phyloP scores from a whole-genome alignment of 2,113 vertebrate species.

The Psittacus erithacus region DNA sequence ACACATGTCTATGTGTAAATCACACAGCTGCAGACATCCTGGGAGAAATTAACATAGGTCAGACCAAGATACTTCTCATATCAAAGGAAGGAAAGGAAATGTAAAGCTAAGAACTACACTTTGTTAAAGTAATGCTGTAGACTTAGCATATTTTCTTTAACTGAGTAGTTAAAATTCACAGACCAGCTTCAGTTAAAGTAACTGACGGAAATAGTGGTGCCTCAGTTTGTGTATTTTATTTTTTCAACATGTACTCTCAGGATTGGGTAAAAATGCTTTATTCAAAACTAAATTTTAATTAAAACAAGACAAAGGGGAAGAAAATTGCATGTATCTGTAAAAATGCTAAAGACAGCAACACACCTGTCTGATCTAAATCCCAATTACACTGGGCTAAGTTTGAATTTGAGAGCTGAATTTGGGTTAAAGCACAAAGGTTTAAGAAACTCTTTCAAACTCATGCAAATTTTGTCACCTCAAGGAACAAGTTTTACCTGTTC shows the following conservation, averaged over 20 bases:
- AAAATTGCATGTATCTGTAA: not conserved
- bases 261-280: not conserved
- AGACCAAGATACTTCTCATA: not conserved
- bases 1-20: not conserved
- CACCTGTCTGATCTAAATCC: not conserved
- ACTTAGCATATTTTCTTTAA: not conserved
- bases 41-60: not conserved
- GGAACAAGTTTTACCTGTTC: constrained; percentile 29
- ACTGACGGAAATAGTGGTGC: not conserved
- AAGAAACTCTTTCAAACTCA: not conserved
- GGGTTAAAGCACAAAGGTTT: not conserved
- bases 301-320: not conserved
- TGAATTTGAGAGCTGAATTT: not conserved
- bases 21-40: not conserved
- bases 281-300: not conserved
- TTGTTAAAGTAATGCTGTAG: not conserved
- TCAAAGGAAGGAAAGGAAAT: not conserved
- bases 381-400: not conserved
- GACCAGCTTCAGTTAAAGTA: not conserved
- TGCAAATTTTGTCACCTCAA: not conserved
- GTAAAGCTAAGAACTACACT: not conserved
- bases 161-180: not conserved
- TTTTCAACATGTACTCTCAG: not conserved
- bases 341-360: not conserved
- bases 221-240: not conserved